Evolutionary conservation across 1,140 invertebrate genomes (phyloP).

Genomic region (Drosophila melanica): DNA sequence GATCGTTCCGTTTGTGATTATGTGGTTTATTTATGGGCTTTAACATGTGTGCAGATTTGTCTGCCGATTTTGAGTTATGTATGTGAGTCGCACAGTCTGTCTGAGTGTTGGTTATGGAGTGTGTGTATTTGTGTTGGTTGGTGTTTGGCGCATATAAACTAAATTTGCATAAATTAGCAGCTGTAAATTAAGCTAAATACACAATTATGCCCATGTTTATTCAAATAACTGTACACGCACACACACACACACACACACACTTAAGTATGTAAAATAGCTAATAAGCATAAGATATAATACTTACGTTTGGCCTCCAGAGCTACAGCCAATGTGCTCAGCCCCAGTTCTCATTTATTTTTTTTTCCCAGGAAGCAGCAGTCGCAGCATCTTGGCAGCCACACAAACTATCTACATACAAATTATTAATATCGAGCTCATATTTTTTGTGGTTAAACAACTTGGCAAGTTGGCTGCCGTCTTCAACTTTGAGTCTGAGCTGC

Average conservation of each 20-base stretch:
- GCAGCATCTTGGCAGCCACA: slow-evolving; percentile 58
- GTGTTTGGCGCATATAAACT: slow-evolving; percentile 40
- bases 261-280: slow-evolving; percentile 40
- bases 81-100: slow-evolving; percentile 24
- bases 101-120: slow-evolving; percentile 39
- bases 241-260: slow-evolving; percentile 1
- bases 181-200: slow-evolving; percentile 75
- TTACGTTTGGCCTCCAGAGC: slow-evolving; percentile 35
- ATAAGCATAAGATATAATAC: slow-evolving; percentile 48
- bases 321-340: background rate
- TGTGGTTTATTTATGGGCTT: slow-evolving; percentile 84
- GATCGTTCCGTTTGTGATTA: slow-evolving; percentile 84
- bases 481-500: slow-evolving; percentile 25
- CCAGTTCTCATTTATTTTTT: background rate
- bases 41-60: slow-evolving; percentile 84
- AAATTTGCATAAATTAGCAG: slow-evolving; percentile 81
- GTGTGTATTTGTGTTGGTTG: slow-evolving; percentile 20
- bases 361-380: slow-evolving; percentile 53
- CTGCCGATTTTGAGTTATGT: slow-evolving; percentile 83
- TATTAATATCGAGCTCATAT: slow-evolving; percentile 84
- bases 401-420: slow-evolving; percentile 82
- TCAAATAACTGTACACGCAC: slow-evolving; percentile 23
- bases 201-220: slow-evolving; percentile 57
- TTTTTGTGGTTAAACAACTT: slow-evolving; percentile 68
- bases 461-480: slow-evolving; percentile 70